These are phyloP conservation scores for Poeciliopsis gracilis DNA, from an alignment of 2,797 vertebrate species.

Conservation along the genomic window DNA sequence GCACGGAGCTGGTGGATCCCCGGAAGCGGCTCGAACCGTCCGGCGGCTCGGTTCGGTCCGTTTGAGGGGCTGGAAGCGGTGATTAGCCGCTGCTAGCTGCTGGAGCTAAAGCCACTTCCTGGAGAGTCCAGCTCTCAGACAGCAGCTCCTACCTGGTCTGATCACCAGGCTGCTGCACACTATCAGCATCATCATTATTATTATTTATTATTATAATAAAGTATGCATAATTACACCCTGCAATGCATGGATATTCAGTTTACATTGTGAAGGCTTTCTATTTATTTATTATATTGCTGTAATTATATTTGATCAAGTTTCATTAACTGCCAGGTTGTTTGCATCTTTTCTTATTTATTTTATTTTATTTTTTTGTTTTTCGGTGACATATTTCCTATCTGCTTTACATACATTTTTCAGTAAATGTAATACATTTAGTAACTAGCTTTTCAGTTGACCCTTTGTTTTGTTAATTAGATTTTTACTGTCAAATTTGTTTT, in stretches of 20 bases:
- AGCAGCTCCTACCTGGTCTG: background rate
- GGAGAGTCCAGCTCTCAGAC: constrained; percentile 12
- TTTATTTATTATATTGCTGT: too few relatives aligned
- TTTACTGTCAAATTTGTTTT: background rate
- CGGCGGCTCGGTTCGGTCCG: background rate
- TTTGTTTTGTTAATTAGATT: background rate
- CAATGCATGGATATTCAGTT: background rate
- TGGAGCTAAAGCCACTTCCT: constrained; percentile 67
- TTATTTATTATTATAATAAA: background rate
- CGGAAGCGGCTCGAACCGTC: background rate
- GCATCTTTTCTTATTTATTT: background rate
- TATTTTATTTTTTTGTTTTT: background rate
- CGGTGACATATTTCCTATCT: too few relatives aligned
- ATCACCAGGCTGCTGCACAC: background rate
- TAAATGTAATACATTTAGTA: too few relatives aligned
- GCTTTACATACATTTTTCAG: too few relatives aligned
- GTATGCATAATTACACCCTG: background rate
- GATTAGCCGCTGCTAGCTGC: constrained; percentile 21
- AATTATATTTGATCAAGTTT: too few relatives aligned
- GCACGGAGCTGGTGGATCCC: background rate
- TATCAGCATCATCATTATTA: too few relatives aligned
- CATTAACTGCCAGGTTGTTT: too few relatives aligned
- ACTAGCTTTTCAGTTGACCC: background rate
- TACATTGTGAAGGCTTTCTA: too few relatives aligned
- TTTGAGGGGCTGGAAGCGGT: background rate